Conservation (phyloP, 1,140 invertebrate genomes). For the Delia radicum region DNA sequence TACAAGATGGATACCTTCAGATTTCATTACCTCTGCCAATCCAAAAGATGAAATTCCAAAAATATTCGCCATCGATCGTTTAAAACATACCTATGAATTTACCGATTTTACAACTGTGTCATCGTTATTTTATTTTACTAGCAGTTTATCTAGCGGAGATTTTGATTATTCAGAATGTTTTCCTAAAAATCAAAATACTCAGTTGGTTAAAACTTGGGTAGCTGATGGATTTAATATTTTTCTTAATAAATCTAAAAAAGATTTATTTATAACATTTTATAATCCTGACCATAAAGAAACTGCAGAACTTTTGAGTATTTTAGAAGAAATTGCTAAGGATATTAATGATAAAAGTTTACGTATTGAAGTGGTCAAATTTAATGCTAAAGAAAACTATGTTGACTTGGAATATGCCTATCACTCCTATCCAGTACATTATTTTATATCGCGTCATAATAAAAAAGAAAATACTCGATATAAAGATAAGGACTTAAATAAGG, state of each 20-base stretch:
- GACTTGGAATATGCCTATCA: background rate
- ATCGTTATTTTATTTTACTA: background rate
- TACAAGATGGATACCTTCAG: background rate
- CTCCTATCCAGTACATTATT: background rate
- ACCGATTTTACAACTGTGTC: background rate
- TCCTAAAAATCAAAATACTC: background rate
- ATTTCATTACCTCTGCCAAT: background rate
- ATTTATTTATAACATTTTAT: background rate
- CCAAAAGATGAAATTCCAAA: background rate
- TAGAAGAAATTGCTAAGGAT: background rate
- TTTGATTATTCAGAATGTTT: background rate
- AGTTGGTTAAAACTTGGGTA: background rate
- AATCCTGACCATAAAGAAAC: background rate
- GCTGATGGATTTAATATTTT: background rate
- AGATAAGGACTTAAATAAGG: background rate
- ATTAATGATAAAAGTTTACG: background rate
- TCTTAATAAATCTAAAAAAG: background rate
- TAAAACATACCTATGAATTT: background rate
- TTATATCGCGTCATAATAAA: background rate
- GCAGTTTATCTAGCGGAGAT: background rate
- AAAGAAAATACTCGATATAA: background rate
- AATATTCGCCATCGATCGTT: background rate
- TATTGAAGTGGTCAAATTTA: background rate
- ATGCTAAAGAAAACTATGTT: background rate
- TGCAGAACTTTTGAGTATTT: background rate